Evolutionary conservation across 2,113 vertebrate genomes (phyloP).

Genomic region (Alligator mississippiensis): DNA sequence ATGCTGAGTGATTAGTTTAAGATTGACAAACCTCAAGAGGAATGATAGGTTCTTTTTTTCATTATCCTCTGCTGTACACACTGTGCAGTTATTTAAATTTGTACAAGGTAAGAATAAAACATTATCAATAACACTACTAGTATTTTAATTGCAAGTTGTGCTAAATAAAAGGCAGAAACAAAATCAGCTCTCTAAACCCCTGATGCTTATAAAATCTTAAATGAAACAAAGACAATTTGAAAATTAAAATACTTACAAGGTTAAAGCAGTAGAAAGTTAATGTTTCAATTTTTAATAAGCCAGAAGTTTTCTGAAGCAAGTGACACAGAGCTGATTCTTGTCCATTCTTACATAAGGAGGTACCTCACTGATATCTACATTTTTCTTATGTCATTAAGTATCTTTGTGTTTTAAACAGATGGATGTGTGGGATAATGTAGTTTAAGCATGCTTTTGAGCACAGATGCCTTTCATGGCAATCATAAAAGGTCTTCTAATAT

Average conservation of each 20-base stretch:
- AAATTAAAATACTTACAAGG: neutral
- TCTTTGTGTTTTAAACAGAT: neutral
- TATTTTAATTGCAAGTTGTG: neutral
- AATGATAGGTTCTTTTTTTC: neutral
- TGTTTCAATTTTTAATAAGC: neutral
- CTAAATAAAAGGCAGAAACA: neutral
- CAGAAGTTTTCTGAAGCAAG: neutral
- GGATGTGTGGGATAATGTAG: neutral
- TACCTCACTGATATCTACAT: neutral
- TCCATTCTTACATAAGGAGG: neutral
- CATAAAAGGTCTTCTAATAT: neutral
- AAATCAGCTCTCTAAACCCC: neutral
- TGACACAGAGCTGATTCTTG: neutral
- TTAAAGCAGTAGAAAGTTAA: neutral
- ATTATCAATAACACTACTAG: neutral
- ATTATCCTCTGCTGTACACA: neutral
- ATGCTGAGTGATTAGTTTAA: neutral
- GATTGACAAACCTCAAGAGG: neutral
- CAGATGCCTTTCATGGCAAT: neutral
- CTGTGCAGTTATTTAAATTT: neutral
- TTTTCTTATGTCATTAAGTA: neutral
- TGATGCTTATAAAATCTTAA: neutral
- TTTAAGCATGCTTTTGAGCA: neutral
- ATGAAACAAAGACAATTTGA: neutral
- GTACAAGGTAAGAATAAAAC: neutral